Evolutionary conservation across 2,888 invertebrate genomes (phyloP), one percentile per base, ranked within the genome.

Genomic region (Eurois occulta): DNA sequence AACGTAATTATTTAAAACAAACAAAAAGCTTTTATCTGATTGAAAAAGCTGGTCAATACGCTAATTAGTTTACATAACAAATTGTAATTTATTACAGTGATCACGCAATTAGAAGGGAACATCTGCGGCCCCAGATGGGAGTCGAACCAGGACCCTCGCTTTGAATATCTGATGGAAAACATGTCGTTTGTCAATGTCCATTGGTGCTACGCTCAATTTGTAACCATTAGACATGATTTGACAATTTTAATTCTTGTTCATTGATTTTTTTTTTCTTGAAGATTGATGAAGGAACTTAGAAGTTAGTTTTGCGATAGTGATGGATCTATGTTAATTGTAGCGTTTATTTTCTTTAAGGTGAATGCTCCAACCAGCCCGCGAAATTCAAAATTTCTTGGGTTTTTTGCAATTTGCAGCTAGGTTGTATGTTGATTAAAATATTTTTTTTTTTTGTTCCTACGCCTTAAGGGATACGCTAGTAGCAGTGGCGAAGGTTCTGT

Each of bases 111-210:
- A 92, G 88, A 74, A 86, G 82, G 76, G 83, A 85, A 76, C 93
- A 92, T 91, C 92, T 93, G 92, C 72, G 89, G 80, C 87, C 88
- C 72, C 89, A 88, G 86, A 81, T 84, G 89, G 88, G 89, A 87
- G 83, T 87, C 88, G 86, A 88, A 91, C 88, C 86, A 62, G 80
- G 83, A 80, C 88, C 91, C 90, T 88, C 87, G 77, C 76, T 86
- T 78, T 83, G 83, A 79, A 82, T 80, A 83, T 86, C 87, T 84
- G 85, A 85, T 84, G 86, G 82, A 85, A 87, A 89, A 87, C 84
- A 83, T 87, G 88, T 89, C 90, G 87, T 92, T 92, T 91, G 88
- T 93, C 91, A 90, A 87, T 87, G 91, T 91, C 91, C 77, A 78
- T 77, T 84, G 76, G 81, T 83, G 82, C 82, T 81, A 79, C 83